phyloP scores from a whole-genome alignment of 1,140 invertebrate genomes.

The Plodia interpunctella region DNA sequence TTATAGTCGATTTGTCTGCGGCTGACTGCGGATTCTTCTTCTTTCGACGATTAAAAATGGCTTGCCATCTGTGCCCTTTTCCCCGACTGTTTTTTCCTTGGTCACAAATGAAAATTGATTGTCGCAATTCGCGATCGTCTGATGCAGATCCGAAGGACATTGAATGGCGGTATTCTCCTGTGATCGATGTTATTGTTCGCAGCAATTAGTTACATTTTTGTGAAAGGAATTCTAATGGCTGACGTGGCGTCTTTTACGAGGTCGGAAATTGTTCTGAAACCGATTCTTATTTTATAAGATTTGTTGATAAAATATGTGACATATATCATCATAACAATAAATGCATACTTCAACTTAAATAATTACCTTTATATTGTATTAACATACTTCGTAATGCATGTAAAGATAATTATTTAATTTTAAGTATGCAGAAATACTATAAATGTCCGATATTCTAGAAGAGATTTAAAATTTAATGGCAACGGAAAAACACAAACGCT shows the following conservation, averaged over 20 bases:
- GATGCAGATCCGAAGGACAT: constrained; percentile 56
- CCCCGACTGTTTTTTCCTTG: constrained; percentile 27
- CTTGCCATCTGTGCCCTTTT: constrained; percentile 39
- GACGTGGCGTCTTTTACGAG: neutral
- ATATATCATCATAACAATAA: no score
- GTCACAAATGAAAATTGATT: constrained; percentile 69
- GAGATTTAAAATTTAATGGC: no score
- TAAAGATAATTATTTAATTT: no score
- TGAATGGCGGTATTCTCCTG: constrained; percentile 41
- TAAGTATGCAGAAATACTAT: no score
- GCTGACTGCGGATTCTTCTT: constrained; percentile 56
- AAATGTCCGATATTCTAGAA: no score
- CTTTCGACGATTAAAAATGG: constrained; percentile 69
- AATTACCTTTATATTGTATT: no score
- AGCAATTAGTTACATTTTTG: constrained; percentile 25
- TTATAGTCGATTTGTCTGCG: constrained; percentile 68
- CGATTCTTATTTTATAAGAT: no score
- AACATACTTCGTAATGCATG: no score
- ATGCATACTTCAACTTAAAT: no score
- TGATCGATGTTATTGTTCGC: constrained; percentile 51
- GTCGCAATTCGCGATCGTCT: constrained; percentile 55
- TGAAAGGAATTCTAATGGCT: constrained; percentile 8
- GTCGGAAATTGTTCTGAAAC: no score
- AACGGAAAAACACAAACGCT: no score
- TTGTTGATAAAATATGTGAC: no score